Conservation (phyloP, 1,140 invertebrate genomes). For the Hyles euphorbiae region DNA sequence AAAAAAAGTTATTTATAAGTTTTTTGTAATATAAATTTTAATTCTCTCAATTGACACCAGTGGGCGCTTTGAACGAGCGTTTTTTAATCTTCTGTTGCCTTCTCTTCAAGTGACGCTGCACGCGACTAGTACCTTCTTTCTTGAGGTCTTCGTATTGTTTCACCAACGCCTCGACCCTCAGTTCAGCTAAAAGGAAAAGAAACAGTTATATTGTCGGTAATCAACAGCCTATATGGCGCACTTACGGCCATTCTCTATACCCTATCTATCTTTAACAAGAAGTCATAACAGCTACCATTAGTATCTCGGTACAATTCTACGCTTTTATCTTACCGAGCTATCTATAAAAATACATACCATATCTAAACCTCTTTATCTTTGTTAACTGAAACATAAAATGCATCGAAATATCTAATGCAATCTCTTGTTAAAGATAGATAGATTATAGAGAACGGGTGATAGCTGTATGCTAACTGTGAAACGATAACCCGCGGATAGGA, state of each 20-base stretch:
- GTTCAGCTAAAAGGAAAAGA: constrained; percentile 47
- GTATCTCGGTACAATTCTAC: too few species aligned
- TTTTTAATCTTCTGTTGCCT: constrained; percentile 64
- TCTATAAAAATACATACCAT: too few species aligned
- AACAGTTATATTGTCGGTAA: background rate
- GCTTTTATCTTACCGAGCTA: too few species aligned
- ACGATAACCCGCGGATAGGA: background rate
- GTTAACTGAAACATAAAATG: background rate
- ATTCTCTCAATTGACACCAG: constrained; percentile 26
- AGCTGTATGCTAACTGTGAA: too few species aligned
- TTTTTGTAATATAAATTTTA: background rate
- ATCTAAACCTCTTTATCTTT: too few species aligned
- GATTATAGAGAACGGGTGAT: too few species aligned
- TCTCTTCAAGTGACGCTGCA: constrained; percentile 59
- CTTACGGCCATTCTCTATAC: background rate
- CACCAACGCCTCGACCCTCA: constrained; percentile 52
- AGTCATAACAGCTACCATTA: too few species aligned
- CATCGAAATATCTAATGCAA: background rate
- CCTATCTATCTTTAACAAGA: too few species aligned
- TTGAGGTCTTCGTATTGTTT: constrained; percentile 64
- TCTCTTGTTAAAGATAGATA: too few species aligned
- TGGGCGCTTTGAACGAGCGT: constrained; percentile 45
- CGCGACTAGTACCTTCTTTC: constrained; percentile 52
- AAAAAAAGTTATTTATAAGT: too few species aligned
- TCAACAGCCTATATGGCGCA: background rate